Evolutionary conservation across 2,888 invertebrate genomes (phyloP).

Genomic region (Noctua pronuba): DNA sequence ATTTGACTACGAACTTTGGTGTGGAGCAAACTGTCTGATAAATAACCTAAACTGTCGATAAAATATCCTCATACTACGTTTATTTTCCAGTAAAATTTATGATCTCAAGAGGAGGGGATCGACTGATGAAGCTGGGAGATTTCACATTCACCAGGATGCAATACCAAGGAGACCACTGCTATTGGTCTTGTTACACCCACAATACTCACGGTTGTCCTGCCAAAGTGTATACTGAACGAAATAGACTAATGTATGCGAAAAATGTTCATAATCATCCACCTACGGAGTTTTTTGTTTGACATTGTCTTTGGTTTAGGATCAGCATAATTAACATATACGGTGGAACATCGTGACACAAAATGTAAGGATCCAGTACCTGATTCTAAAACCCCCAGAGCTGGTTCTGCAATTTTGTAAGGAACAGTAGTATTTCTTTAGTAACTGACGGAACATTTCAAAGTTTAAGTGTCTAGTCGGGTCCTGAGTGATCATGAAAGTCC

Average conservation of each 20-base stretch:
- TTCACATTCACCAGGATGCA: constrained; percentile 83
- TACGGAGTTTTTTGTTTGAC: constrained; percentile 88
- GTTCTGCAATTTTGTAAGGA: background rate
- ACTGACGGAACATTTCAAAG: background rate
- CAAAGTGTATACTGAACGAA: constrained; percentile 80
- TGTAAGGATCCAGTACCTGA: background rate
- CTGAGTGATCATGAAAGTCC: background rate
- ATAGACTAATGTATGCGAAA: constrained; percentile 80
- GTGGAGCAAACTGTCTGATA: background rate
- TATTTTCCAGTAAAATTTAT: constrained; percentile 85
- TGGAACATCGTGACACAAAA: background rate
- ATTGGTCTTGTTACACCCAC: constrained; percentile 87
- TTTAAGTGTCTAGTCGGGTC: background rate
- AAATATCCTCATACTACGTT: constrained; percentile 60
- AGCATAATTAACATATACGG: constrained; percentile 33
- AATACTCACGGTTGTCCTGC: constrained; percentile 81
- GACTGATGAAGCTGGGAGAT: constrained; percentile 85
- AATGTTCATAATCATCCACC: constrained; percentile 86
- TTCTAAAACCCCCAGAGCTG: background rate
- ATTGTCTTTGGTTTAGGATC: constrained; percentile 28
- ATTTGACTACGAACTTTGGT: background rate
- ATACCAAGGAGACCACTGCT: constrained; percentile 74
- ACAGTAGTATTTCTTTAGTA: background rate
- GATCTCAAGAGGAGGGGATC: constrained; percentile 84
- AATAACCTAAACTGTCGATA: constrained; percentile 9